phyloP scores from a whole-genome alignment of 2,113 vertebrate genomes.

The Trichechus manatus region DNA sequence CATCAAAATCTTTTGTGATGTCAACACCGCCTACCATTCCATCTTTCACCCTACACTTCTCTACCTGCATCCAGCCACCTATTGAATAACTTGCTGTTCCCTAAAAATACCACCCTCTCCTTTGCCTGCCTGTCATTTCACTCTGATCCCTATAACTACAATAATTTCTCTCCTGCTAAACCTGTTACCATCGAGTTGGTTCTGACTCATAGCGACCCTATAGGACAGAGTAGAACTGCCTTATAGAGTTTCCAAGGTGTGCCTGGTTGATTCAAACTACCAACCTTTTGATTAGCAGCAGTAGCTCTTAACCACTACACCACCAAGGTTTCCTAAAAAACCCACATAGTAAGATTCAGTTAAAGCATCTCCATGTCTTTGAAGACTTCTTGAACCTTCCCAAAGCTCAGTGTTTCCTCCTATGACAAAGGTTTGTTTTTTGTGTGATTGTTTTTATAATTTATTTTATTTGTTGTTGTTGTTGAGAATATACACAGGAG shows the following conservation, averaged over 20 bases:
- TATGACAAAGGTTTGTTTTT: neutral
- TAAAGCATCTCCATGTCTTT: neutral
- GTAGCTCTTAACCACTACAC: too few species aligned
- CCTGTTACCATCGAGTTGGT: too few species aligned
- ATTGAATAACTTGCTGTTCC: neutral
- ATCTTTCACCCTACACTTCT: neutral
- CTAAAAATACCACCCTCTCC: neutral
- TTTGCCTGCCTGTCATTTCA: neutral
- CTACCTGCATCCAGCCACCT: neutral
- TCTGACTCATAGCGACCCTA: too few species aligned
- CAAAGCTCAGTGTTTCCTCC: neutral
- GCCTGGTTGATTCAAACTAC: too few species aligned
- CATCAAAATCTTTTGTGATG: neutral
- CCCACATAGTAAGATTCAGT: neutral
- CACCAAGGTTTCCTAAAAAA: too few species aligned
- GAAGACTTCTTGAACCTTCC: constrained; percentile 5
- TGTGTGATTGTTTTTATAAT: neutral
- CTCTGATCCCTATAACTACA: neutral
- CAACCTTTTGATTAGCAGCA: too few species aligned
- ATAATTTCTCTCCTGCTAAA: neutral
- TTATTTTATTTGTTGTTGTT: neutral
- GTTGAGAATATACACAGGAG: neutral
- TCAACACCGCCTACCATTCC: neutral
- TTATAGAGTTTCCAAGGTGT: too few species aligned
- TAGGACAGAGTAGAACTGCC: too few species aligned